These are phyloP conservation scores for Todiramphus chloris DNA, from an alignment of 2,113 vertebrate species.

Conservation along the genomic window DNA sequence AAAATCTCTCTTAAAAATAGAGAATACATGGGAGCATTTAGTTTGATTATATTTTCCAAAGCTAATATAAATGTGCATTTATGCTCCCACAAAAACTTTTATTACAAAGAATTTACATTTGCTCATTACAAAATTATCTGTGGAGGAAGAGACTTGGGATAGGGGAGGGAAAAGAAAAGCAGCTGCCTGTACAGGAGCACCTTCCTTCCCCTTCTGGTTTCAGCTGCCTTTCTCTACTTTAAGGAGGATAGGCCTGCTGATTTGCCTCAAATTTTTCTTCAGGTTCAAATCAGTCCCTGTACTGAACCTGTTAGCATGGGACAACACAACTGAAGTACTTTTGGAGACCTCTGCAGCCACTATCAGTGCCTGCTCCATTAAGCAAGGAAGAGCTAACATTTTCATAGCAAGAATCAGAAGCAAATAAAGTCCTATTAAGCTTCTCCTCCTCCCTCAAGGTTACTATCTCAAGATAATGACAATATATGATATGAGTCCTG, in stretches of 20 bases:
- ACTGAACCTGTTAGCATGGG: not conserved
- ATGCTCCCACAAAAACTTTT: not conserved
- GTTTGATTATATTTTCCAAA: not conserved
- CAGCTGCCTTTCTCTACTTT: not conserved
- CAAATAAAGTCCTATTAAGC: conserved; percentile 11
- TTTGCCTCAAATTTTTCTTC: not conserved
- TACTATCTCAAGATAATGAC: not conserved
- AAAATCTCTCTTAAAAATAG: not conserved
- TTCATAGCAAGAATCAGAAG: not conserved
- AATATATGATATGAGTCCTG: not conserved
- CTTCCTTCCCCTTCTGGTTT: not conserved
- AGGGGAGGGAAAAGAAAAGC: not conserved
- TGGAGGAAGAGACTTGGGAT: not conserved
- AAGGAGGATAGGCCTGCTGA: not conserved
- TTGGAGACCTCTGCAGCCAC: not conserved
- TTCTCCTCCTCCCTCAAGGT: conserved; percentile 33
- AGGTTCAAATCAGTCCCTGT: not conserved
- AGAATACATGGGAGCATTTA: not conserved
- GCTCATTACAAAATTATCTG: not conserved
- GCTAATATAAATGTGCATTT: not conserved
- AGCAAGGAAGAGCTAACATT: not conserved
- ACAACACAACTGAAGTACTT: not conserved
- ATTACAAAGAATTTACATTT: not conserved
- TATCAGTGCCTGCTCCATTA: not conserved
- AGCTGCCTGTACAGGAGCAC: not conserved